Percentiles rank a stretch among this genome's conserved stretches.
Conservation (phyloP, 2,113 vertebrate genomes). For the Alces alces region DNA sequence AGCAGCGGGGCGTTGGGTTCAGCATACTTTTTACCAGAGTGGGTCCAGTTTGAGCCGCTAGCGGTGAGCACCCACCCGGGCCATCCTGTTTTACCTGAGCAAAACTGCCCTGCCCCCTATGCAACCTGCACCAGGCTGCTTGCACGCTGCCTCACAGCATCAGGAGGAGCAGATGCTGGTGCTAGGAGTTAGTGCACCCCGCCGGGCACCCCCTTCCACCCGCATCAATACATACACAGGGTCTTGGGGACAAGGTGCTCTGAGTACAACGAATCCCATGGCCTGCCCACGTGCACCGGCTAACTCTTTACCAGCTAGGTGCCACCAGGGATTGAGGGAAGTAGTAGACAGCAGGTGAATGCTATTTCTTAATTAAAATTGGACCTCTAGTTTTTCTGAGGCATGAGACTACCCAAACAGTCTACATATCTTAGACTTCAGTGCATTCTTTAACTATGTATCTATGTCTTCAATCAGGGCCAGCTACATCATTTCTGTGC, state of each 20-base stretch:
- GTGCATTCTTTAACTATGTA: neutral
- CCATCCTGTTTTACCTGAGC: neutral
- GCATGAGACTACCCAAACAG: neutral
- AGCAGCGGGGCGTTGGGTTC: neutral
- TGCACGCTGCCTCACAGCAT: neutral
- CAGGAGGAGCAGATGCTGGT: neutral
- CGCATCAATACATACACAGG: neutral
- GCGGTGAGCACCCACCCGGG: neutral
- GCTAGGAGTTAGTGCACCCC: neutral
- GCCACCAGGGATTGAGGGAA: neutral
- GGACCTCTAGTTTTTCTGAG: neutral
- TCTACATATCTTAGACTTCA: neutral
- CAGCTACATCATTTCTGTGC: neutral
- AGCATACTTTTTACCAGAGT: neutral
- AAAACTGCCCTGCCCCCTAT: neutral
- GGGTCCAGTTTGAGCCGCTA: neutral
- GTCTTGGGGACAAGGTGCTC: no score
- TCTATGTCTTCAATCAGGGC: neutral
- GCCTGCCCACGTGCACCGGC: neutral
- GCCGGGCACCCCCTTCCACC: neutral
- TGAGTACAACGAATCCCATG: rapidly evolving
- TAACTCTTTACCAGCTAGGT: neutral
- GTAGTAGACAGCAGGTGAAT: neutral
- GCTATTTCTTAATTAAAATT: neutral
- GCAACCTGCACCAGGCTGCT: neutral